Evolutionary conservation across 2,113 vertebrate genomes (phyloP).

Genomic region (Aythya baeri): DNA sequence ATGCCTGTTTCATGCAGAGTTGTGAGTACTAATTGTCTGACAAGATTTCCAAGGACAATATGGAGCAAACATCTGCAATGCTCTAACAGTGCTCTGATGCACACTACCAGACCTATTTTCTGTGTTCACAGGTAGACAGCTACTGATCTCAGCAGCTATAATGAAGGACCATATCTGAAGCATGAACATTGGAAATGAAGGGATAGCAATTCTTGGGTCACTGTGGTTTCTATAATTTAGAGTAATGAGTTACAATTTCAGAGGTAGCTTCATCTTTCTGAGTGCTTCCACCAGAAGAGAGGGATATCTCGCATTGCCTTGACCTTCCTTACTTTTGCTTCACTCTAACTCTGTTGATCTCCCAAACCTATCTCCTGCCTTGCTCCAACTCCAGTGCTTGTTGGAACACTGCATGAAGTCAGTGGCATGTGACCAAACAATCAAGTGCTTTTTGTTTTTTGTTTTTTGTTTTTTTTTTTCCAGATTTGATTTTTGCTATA

Average conservation of each 20-base stretch:
- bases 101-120: background rate
- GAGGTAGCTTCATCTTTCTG: background rate
- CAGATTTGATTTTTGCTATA: background rate
- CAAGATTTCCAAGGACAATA: fast-evolving
- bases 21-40: background rate
- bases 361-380: background rate
- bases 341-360: background rate
- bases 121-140: background rate
- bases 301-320: background rate
- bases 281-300: background rate
- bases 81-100: background rate
- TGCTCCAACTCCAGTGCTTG: background rate
- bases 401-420: background rate
- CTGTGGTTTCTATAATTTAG: background rate
- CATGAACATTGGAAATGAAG: background rate
- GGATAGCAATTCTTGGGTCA: background rate
- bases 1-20: background rate
- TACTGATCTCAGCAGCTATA: background rate
- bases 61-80: background rate
- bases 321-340: background rate
- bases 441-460: background rate
- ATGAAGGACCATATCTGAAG: background rate
- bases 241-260: background rate
- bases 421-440: background rate
- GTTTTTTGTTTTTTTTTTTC: no score